These are phyloP conservation scores for Xanthorhoe spadicearia DNA, from an alignment of 2,888 invertebrate species.

Conservation along the genomic window DNA sequence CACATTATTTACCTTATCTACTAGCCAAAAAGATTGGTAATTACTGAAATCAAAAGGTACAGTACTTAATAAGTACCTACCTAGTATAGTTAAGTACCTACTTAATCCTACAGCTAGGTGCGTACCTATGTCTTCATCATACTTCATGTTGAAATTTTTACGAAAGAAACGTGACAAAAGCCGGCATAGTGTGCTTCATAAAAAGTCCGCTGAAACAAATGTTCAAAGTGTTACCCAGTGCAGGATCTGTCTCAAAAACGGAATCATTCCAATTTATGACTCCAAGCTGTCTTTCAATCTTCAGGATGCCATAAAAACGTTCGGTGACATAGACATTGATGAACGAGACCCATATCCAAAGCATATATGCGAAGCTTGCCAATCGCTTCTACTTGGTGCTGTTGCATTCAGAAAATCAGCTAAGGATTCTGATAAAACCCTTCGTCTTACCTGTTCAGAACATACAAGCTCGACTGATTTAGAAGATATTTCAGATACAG, in stretches of 20 bases:
- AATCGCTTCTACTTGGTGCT: conserved; percentile 56
- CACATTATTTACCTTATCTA: no score
- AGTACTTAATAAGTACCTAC: no score
- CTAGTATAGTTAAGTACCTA: no score
- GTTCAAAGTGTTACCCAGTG: conserved; percentile 43
- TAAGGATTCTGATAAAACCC: conserved; percentile 53
- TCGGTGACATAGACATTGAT: conserved; percentile 56
- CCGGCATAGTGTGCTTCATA: background rate
- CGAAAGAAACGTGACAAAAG: conserved; percentile 28
- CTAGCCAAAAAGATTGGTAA: no score
- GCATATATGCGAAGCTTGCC: conserved; percentile 58
- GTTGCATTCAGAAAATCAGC: conserved; percentile 60
- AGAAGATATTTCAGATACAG: conserved; percentile 22
- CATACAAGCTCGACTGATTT: conserved; percentile 2
- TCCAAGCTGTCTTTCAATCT: conserved; percentile 48
- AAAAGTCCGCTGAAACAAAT: background rate
- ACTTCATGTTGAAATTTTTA: conserved; percentile 39
- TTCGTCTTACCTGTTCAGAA: conserved; percentile 39
- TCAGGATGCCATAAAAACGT: conserved; percentile 56
- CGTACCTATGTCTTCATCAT: conserved; percentile 34
- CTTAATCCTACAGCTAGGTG: no score
- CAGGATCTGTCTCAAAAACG: conserved; percentile 66
- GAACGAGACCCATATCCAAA: conserved; percentile 60
- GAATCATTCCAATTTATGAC: conserved; percentile 56
- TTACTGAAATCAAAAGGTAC: no score